A percentile compares a stretch with the other conserved stretches of the same genome.
phyloP scores from a whole-genome alignment of 2,888 invertebrate genomes.

The Electrophaes corylata region DNA sequence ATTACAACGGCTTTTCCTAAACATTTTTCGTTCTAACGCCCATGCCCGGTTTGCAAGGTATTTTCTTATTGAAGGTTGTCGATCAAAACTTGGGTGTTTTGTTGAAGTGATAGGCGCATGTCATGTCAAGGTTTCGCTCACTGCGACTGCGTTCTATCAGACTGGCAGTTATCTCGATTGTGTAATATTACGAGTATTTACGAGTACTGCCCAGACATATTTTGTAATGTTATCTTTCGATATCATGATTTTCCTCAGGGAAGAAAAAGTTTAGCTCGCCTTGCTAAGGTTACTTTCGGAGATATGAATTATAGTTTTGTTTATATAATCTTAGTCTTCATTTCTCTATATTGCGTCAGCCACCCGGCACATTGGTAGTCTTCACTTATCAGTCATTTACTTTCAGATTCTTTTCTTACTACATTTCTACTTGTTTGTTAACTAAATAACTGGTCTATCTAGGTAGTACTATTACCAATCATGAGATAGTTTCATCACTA shows the following conservation, averaged over 20 bases:
- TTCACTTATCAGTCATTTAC: not conserved
- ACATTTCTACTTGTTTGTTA: too few relatives aligned
- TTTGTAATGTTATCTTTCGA: conserved; percentile 7
- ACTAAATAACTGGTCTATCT: too few relatives aligned
- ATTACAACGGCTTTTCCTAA: too few relatives aligned
- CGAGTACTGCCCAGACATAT: not conserved
- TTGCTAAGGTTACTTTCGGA: too few relatives aligned
- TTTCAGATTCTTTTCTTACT: not conserved
- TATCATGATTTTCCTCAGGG: not conserved
- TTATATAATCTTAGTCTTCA: too few relatives aligned
- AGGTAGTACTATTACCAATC: too few relatives aligned
- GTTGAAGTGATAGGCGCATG: conserved; percentile 34
- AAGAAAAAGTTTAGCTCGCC: not conserved
- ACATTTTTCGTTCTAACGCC: not conserved
- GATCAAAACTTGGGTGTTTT: conserved; percentile 28
- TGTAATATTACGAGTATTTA: conserved; percentile 11
- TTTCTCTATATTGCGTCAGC: too few relatives aligned
- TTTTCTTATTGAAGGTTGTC: conserved; percentile 28
- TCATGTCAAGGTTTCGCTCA: conserved; percentile 34
- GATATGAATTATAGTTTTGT: too few relatives aligned
- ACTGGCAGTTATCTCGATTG: conserved; percentile 20
- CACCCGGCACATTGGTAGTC: not conserved
- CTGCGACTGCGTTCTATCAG: conserved; percentile 20
- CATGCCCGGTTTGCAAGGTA: not conserved
- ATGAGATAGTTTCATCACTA: too few relatives aligned